Percentiles rank a stretch among this genome's conserved stretches.
Conservation (phyloP, 2,113 vertebrate species). For the Ageneiosus marmoratus region DNA sequence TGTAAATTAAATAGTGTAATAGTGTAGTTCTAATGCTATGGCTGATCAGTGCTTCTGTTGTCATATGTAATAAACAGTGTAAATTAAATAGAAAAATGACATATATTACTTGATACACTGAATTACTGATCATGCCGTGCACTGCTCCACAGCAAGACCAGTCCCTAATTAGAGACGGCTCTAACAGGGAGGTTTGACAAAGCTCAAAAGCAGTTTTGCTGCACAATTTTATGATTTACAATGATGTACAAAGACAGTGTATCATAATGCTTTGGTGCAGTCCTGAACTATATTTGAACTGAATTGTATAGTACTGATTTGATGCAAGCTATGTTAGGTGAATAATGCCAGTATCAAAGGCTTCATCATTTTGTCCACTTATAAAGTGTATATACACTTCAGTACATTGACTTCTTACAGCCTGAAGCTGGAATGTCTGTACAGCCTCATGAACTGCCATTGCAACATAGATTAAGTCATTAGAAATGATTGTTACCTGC, state of each 20-base stretch:
- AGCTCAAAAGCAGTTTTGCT: not conserved
- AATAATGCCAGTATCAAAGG: not conserved
- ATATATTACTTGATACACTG: too few relatives aligned
- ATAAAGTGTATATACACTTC: not conserved
- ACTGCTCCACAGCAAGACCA: too few relatives aligned
- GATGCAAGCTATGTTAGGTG: not conserved
- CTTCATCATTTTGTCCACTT: not conserved
- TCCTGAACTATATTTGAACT: not conserved
- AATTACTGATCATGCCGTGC: too few relatives aligned
- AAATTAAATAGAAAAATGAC: too few relatives aligned
- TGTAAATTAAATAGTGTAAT: too few relatives aligned
- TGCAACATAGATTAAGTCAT: conserved; percentile 30
- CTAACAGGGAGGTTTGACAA: not conserved
- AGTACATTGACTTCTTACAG: not conserved
- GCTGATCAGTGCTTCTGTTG: too few relatives aligned
- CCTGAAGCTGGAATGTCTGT: not conserved
- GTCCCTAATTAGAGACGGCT: not conserved
- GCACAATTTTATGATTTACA: not conserved
- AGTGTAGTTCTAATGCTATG: too few relatives aligned
- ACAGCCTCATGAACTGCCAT: not conserved
- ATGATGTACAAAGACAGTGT: not conserved
- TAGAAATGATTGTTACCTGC: conserved; percentile 29
- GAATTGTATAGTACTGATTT: not conserved
- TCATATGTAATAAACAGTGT: too few relatives aligned
- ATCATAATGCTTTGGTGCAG: not conserved